These are phyloP conservation scores for Andricus quercusramuli DNA, from an alignment of 2,888 invertebrate genomes.

Conservation along the genomic window DNA sequence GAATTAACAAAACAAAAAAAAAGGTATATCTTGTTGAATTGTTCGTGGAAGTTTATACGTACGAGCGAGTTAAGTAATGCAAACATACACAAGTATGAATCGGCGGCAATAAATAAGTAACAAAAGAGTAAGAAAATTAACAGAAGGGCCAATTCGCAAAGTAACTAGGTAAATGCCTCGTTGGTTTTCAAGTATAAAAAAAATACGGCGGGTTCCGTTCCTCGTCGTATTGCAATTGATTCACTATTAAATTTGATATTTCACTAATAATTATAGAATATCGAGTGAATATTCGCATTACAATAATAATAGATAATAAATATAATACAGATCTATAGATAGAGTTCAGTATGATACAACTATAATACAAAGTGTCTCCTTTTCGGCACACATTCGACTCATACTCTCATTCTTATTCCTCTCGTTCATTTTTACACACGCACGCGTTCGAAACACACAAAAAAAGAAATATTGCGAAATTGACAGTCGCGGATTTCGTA, in stretches of 20 bases:
- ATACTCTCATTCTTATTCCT: slow-evolving; percentile 56
- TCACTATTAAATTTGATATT: slow-evolving; percentile 77
- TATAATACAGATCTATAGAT: slow-evolving; percentile 78
- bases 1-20: background rate
- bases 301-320: slow-evolving; percentile 71
- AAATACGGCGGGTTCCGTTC: slow-evolving; percentile 49
- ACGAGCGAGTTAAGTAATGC: slow-evolving; percentile 39
- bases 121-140: slow-evolving; percentile 51
- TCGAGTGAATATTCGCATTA: slow-evolving; percentile 75
- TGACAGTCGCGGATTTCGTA: slow-evolving; percentile 61
- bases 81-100: slow-evolving; percentile 50
- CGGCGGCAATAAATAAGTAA: slow-evolving; percentile 63
- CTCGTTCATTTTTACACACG: slow-evolving; percentile 55
- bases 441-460: slow-evolving; percentile 48
- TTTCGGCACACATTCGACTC: slow-evolving; percentile 54
- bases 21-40: slow-evolving; percentile 43
- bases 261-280: slow-evolving; percentile 77
- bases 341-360: slow-evolving; percentile 76
- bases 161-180: slow-evolving; percentile 59
- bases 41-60: slow-evolving; percentile 41
- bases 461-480: slow-evolving; percentile 61
- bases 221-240: slow-evolving; percentile 69
- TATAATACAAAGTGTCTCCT: slow-evolving; percentile 73
- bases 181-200: slow-evolving; percentile 59
- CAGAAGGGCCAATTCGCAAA: slow-evolving; percentile 59